These are phyloP conservation scores for Cremastinae sp. DNA, from an alignment of 2,888 invertebrate genomes.

Conservation along the genomic window DNA sequence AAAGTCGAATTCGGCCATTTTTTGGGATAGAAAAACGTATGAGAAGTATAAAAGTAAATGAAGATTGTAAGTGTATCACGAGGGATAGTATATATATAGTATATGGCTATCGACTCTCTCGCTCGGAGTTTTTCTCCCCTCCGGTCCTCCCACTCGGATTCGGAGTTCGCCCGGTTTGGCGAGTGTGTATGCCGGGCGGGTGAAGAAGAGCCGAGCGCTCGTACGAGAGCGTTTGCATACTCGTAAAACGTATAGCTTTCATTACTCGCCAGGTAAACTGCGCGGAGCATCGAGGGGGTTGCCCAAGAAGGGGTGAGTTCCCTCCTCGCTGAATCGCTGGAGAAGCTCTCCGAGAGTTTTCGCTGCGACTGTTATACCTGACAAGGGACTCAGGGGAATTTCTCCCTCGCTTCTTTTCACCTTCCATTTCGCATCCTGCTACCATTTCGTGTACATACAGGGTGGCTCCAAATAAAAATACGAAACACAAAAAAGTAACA, in stretches of 20 bases:
- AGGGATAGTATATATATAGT: constrained; percentile 50
- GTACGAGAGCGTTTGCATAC: constrained; percentile 67
- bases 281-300: constrained; percentile 46
- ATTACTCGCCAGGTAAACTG: constrained; percentile 67
- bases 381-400: constrained; percentile 21
- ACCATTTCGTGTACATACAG: too few species aligned
- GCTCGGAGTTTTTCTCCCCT: constrained; percentile 3
- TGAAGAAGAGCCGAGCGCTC: constrained; percentile 12
- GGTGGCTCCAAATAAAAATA: too few species aligned
- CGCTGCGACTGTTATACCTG: constrained; percentile 36
- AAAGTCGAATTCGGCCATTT: too few species aligned
- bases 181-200: constrained; percentile 22
- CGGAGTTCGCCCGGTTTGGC: constrained; percentile 11
- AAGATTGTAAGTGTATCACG: constrained; percentile 41
- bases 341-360: constrained; percentile 50
- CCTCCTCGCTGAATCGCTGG: constrained; percentile 18
- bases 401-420: constrained; percentile 32
- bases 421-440: constrained; percentile 28
- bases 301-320: constrained; percentile 36
- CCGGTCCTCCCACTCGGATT: neutral
- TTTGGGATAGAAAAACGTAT: too few species aligned
- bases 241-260: constrained; percentile 67
- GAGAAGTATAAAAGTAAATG: neutral
- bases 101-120: constrained; percentile 58
- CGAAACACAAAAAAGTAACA: too few species aligned